A percentile compares a stretch with the other conserved stretches of the same genome.
Evolutionary conservation across 2,888 invertebrate species (phyloP).

Genomic region (Scrobipalpa atriplicella): DNA sequence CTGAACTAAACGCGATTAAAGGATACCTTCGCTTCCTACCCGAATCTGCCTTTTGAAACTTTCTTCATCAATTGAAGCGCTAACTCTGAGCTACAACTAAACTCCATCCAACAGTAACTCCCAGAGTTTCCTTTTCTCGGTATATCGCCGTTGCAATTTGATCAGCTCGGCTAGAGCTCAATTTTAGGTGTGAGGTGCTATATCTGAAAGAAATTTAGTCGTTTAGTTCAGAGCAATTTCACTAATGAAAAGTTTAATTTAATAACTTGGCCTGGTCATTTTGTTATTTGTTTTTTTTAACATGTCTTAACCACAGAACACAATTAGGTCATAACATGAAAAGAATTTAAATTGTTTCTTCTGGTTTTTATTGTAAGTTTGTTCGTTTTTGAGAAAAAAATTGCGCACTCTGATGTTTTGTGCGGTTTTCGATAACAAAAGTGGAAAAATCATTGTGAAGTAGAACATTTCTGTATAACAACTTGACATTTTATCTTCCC

Average conservation of each 20-base stretch:
- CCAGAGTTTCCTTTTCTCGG: background rate
- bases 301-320: no score
- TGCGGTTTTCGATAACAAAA: no score
- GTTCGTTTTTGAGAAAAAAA: no score
- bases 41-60: constrained; percentile 12
- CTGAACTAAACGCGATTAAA: background rate
- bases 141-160: constrained; percentile 7
- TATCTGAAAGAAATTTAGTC: no score
- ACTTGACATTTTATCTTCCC: background rate
- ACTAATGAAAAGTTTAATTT: background rate
- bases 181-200: background rate
- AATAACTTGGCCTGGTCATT: no score
- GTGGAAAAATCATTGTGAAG: no score
- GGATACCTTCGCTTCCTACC: background rate
- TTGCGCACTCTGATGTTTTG: no score
- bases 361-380: no score
- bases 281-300: no score
- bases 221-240: background rate
- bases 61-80: constrained; percentile 14
- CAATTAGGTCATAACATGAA: no score
- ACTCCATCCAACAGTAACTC: constrained; percentile 14
- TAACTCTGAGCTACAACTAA: constrained; percentile 1
- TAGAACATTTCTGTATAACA: background rate
- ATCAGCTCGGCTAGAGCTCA: background rate
- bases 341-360: no score